These are phyloP conservation scores for Adoxophyes honmai DNA, from an alignment of 1,140 invertebrate species.

Conservation along the genomic window DNA sequence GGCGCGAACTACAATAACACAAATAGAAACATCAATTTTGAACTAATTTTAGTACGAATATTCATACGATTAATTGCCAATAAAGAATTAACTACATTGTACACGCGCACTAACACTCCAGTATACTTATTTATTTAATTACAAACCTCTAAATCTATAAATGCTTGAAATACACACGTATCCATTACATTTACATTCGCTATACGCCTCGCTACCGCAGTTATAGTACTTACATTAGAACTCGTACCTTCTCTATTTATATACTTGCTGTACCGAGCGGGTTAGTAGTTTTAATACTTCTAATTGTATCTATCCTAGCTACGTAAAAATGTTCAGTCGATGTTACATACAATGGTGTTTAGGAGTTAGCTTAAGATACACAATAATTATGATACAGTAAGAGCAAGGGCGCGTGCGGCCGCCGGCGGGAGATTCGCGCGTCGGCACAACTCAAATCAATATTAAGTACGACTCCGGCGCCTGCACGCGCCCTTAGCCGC, in stretches of 20 bases:
- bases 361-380: conserved; percentile 51
- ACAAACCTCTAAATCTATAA: conserved; percentile 54
- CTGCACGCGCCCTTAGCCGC: conserved; percentile 25
- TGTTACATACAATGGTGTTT: conserved; percentile 74
- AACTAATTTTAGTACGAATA: conserved; percentile 2
- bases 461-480: conserved; percentile 34
- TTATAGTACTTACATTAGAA: conserved; percentile 34
- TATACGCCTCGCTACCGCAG: conserved; percentile 53
- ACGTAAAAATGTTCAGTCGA: conserved; percentile 75
- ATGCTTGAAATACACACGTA: conserved; percentile 59
- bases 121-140: conserved; percentile 23
- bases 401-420: conserved; percentile 28
- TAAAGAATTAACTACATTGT: conserved; percentile 22
- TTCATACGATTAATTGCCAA: conserved; percentile 23
- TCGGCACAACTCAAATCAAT: conserved; percentile 21
- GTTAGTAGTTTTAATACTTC: conserved; percentile 36
- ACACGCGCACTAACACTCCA: conserved; percentile 60
- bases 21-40: conserved; percentile 53
- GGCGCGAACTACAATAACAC: conserved; percentile 43
- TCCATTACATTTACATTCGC: conserved; percentile 45
- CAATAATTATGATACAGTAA: conserved; percentile 28
- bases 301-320: conserved; percentile 56
- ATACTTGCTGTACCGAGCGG: conserved; percentile 34
- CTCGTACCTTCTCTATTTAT: conserved; percentile 31
- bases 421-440: conserved; percentile 26